Evolutionary conservation across 2,888 invertebrate species (phyloP), one percentile per base, ranked within the genome.

Genomic region (Parnassius smintheus): DNA sequence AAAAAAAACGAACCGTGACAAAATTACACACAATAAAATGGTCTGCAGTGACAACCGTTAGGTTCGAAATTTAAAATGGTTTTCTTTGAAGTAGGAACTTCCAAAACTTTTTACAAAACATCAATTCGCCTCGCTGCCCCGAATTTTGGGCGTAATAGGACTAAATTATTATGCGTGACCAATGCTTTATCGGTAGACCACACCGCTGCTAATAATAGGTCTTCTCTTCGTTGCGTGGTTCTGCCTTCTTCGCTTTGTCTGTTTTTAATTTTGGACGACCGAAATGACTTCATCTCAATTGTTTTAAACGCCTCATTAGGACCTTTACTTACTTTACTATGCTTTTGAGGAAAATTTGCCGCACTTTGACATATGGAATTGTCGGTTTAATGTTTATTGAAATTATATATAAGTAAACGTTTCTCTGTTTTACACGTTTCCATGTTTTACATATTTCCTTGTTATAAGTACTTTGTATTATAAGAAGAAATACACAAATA

Each of bases 171-270:
- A 64, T 46, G 56, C 64, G 56, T 64, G 59, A 59, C 64, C 56
- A 64, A 64, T 64, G 64, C 64, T 42, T 64, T 64, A 51, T 56
- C 59, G 56, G 53, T 59, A 59, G 59, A 60, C 63, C 63, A 64
- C 64, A 60, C 64, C 48, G 64, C 52, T 49, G 45, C 59, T 63
- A 59, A 64, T 63, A 55, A 44, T 54, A 12, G 54, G 22, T 11
- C 50, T 42, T 51, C 45, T 46, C 44, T n/a, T 35, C 25, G 25
- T 48, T 64, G 55, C 35, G 53, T 49, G 58, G 58, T 22, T 56
- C 56, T 52, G 49, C 45, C 52, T 56, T 51, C 11, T 22, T 13
- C 42, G 35, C 54, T 54, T 62, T 46, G 18, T 58, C 57, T 56
- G 41, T 56, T 62, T 62, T 58, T 57, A 58, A 58, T 62, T 58